phyloP scores from a whole-genome alignment of 2,113 vertebrate species.

The Misgurnus mizolepis region DNA sequence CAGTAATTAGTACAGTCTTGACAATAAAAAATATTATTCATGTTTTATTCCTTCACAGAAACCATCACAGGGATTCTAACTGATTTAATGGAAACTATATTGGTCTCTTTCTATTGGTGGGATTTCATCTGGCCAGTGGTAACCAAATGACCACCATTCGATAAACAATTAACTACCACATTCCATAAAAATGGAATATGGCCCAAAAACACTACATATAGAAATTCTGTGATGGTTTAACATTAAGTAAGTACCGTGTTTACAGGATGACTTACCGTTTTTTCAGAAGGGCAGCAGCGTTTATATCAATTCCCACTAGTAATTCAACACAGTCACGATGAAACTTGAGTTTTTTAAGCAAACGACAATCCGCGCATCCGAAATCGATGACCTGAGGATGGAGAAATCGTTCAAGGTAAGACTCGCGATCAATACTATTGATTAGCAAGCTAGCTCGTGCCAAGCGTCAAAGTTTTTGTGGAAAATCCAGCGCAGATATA shows the following conservation, averaged over 20 bases:
- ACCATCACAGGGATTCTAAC: too few species aligned
- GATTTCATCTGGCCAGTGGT: too few species aligned
- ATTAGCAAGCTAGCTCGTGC: neutral
- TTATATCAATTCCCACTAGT: conserved; percentile 86
- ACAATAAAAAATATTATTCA: too few species aligned
- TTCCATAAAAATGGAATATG: too few species aligned
- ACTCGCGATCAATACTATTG: neutral
- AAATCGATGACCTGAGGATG: conserved; percentile 86
- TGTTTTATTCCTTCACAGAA: too few species aligned
- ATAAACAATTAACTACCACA: too few species aligned
- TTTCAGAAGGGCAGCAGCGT: conserved; percentile 69
- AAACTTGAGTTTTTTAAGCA: conserved; percentile 85
- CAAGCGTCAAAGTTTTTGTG: neutral
- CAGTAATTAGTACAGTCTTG: too few species aligned
- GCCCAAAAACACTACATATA: too few species aligned
- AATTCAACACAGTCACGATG: conserved; percentile 77
- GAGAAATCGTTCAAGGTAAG: neutral
- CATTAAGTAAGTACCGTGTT: neutral
- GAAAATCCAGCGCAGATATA: neutral
- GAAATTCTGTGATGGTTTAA: too few species aligned
- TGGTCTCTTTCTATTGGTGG: too few species aligned
- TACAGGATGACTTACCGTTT: conserved; percentile 73
- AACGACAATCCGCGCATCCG: conserved; percentile 83
- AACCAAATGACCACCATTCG: too few species aligned
- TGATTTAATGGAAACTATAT: too few species aligned